Evolutionary conservation across 92 coral and sea anemone species (phyloP).

Genomic region (Zoanthus sociatus): DNA sequence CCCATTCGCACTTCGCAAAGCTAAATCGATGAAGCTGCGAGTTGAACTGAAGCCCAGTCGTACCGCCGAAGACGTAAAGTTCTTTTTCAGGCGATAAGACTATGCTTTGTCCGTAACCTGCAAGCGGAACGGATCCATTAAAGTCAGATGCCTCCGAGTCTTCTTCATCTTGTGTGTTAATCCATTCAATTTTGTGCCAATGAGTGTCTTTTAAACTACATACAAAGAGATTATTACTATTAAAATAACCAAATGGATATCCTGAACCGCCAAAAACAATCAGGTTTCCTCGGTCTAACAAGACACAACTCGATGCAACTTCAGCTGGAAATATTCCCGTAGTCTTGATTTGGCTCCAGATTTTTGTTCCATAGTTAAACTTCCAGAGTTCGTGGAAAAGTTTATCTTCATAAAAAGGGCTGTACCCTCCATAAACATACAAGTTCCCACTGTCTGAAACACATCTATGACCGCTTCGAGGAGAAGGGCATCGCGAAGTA

Average conservation of each 20-base stretch:
- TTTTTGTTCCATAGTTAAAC: constrained; percentile 70
- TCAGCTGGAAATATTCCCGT: constrained; percentile 79
- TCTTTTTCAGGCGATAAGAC: constrained; percentile 83
- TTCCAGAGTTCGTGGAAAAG: constrained; percentile 93
- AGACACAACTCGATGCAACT: constrained; percentile 90
- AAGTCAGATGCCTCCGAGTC: constrained; percentile 35
- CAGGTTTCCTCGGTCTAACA: constrained; percentile 74
- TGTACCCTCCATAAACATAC: constrained; percentile 94
- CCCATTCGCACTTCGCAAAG: constrained; percentile 77
- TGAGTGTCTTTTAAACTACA: constrained; percentile 64
- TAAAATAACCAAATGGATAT: constrained; percentile 89
- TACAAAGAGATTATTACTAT: constrained; percentile 84
- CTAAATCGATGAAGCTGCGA: constrained; percentile 73
- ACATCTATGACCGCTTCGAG: constrained; percentile 99
- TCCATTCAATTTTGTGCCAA: constrained; percentile 72
- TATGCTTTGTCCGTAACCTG: constrained; percentile 96
- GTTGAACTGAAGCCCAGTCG: constrained; percentile 87
- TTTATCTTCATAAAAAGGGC: constrained; percentile 67
- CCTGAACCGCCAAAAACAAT: constrained; percentile 98
- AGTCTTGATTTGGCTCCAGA: constrained; percentile 73
- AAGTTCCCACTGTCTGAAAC: constrained; percentile 81
- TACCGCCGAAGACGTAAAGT: constrained; percentile 94
- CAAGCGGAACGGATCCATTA: constrained; percentile 64
- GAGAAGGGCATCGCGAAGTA: constrained; percentile 66
- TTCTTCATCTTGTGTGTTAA: constrained; percentile 41